A percentile compares a stretch with the other conserved stretches of the same genome.
These are phyloP conservation scores for Microctenopoma steveboyesi DNA, from an alignment of 2,797 vertebrate species.

Conservation along the genomic window DNA sequence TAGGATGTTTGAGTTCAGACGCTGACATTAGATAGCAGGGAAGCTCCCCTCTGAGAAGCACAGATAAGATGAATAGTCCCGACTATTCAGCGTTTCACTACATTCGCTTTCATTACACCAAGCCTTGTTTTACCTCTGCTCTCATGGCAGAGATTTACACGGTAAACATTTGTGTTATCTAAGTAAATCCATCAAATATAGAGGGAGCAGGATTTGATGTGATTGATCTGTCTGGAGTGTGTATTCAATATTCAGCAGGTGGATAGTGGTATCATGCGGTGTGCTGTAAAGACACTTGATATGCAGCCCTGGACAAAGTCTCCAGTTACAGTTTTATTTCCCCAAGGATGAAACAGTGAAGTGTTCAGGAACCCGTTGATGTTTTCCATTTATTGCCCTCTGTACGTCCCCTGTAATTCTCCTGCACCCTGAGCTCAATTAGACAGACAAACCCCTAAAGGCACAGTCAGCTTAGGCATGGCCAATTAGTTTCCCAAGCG, in stretches of 20 bases:
- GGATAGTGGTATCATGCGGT: slow-evolving; percentile 35
- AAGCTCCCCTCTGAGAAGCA: slow-evolving; percentile 38
- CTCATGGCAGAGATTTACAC: slow-evolving; percentile 44
- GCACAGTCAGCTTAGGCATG: slow-evolving; percentile 80
- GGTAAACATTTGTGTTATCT: slow-evolving; percentile 53
- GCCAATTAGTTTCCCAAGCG: slow-evolving; percentile 85
- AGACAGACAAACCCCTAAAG: slow-evolving; percentile 81
- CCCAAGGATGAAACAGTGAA: slow-evolving; percentile 69
- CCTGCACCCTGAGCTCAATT: slow-evolving; percentile 81
- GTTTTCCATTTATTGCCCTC: slow-evolving; percentile 80
- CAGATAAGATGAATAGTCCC: slow-evolving; percentile 48
- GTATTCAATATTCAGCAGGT: slow-evolving; percentile 61
- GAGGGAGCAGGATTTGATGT: slow-evolving; percentile 48
- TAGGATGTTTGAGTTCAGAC: slow-evolving; percentile 16
- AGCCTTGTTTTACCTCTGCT: slow-evolving; percentile 31
- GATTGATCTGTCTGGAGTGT: slow-evolving; percentile 59
- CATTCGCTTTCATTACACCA: slow-evolving; percentile 46
- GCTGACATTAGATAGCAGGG: slow-evolving; percentile 42
- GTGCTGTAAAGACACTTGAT: slow-evolving; percentile 59
- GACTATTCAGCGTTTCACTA: slow-evolving; percentile 11
- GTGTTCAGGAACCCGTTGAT: slow-evolving; percentile 77
- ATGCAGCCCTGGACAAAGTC: slow-evolving; percentile 61
- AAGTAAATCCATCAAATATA: slow-evolving; percentile 51
- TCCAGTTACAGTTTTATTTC: slow-evolving; percentile 67
- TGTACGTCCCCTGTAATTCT: slow-evolving; percentile 75